Evolutionary conservation across 92 coral and sea anemone species (phyloP), one percentile per base, ranked within the genome.

Genomic region (Actinostola sp.): DNA sequence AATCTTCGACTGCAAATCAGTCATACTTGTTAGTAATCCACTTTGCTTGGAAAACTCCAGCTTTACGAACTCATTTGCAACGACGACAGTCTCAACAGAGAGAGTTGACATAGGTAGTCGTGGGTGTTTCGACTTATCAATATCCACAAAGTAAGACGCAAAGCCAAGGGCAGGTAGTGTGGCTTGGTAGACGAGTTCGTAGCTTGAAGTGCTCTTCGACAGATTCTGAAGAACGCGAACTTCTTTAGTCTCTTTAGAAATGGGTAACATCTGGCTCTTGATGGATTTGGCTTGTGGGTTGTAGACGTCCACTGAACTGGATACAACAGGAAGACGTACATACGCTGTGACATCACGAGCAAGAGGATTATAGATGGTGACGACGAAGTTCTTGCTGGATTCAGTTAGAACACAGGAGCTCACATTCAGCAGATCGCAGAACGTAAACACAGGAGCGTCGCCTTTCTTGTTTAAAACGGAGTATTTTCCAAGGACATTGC

Each of bases 371-470:
- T 92, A 95, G 6, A 88, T 79, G 30, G 89, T 80, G 61, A 95
- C 88, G 6, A 93, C 82, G 42, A 91, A 91, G 58, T 93, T 72
- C 61, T 88, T 88, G 62, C 79, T 77, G 43, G 52, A 35, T 66
- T 95, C 96, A 21, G 92, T 88, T 41, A 78, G 67, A 1, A 84
- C 83, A 34, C 99, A 95, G 49, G 82, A 83, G 69, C 99, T 95
- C 63, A 95, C 80, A 76, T 95, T 95, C 30, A 95, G 86, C 66
- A 86, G 87, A 61, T 95, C 86, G 49, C 99, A 95, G 76, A 85
- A 91, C 2, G 82, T 64, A 69, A 83, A 75, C 5, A 27, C 70
- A 26, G 93, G 92, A 41, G 67, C 79, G 25, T 59, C 85, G 19
- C 59, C 30, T 54, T 20, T 45, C 53, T 66, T 60, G 77, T 36